Evolutionary conservation across 2,113 vertebrate genomes (phyloP).

Genomic region (Herpailurus yagouaroundi): DNA sequence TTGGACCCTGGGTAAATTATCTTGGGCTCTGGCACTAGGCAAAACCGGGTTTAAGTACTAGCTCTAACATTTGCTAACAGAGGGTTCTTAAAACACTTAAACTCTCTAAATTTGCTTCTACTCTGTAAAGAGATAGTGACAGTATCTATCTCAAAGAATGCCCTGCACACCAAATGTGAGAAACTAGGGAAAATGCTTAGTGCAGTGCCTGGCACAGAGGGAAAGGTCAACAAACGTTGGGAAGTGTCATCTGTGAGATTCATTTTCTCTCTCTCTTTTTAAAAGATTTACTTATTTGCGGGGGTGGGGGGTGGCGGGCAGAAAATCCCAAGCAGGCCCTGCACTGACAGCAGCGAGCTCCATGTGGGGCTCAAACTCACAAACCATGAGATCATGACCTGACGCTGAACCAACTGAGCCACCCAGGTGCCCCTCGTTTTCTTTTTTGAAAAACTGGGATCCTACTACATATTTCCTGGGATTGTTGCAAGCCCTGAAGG

Average conservation of each 20-base stretch:
- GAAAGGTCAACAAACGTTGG: background rate
- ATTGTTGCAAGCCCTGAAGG: background rate
- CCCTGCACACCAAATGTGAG: background rate
- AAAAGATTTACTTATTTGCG: too few species aligned
- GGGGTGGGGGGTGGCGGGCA: too few species aligned
- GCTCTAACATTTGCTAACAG: constrained; percentile 12
- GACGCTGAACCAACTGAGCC: too few species aligned
- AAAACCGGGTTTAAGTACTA: background rate
- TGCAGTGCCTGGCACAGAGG: background rate
- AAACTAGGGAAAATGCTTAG: constrained; percentile 1
- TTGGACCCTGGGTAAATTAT: background rate
- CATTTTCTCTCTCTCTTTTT: background rate
- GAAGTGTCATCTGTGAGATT: background rate
- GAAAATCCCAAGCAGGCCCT: too few species aligned
- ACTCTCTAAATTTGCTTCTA: background rate
- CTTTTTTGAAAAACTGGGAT: background rate
- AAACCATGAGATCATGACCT: too few species aligned
- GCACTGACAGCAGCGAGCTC: too few species aligned
- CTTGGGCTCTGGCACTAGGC: background rate
- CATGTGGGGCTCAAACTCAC: too few species aligned
- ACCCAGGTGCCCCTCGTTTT: background rate
- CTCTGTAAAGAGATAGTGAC: background rate
- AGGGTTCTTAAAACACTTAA: background rate
- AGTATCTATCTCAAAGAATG: background rate
- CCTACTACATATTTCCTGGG: background rate